phyloP scores from a whole-genome alignment of 2,113 vertebrate genomes.

The Scopus umbretta region DNA sequence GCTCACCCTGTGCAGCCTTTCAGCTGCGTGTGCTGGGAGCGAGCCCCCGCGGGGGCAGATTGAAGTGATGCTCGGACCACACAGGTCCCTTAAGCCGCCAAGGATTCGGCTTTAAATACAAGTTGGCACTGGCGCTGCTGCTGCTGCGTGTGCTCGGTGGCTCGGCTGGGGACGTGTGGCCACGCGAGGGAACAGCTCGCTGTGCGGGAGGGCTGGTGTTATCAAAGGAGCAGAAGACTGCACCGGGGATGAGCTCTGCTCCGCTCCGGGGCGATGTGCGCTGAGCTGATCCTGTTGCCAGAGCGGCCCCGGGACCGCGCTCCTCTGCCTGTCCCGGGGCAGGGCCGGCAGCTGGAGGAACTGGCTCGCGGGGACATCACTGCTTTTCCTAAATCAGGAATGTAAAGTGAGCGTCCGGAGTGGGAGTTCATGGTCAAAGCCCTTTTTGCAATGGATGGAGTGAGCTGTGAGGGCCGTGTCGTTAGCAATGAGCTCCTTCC shows the following conservation, averaged over 20 bases:
- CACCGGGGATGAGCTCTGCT: neutral
- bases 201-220: neutral
- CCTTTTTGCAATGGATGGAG: neutral
- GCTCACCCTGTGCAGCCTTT: neutral
- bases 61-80: slow-evolving; percentile 2
- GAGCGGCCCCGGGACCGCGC: fast-evolving
- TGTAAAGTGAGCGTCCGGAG: neutral
- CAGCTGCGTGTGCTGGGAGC: neutral
- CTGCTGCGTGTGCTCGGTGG: neutral
- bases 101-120: neutral
- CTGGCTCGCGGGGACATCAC: neutral
- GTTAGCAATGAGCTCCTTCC: neutral
- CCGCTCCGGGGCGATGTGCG: fast-evolving
- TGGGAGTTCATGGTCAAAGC: neutral
- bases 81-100: neutral
- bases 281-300: fast-evolving
- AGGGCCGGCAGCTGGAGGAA: neutral
- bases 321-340: neutral
- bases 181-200: slow-evolving; percentile 16
- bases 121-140: neutral
- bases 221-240: neutral
- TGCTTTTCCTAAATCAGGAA: neutral
- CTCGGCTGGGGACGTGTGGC: slow-evolving; percentile 12
- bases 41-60: neutral
- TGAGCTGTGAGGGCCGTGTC: neutral